Evolutionary conservation across 2,113 vertebrate genomes (phyloP).

Genomic region (rabbit (Oryctolagus cuniculus)): DNA sequence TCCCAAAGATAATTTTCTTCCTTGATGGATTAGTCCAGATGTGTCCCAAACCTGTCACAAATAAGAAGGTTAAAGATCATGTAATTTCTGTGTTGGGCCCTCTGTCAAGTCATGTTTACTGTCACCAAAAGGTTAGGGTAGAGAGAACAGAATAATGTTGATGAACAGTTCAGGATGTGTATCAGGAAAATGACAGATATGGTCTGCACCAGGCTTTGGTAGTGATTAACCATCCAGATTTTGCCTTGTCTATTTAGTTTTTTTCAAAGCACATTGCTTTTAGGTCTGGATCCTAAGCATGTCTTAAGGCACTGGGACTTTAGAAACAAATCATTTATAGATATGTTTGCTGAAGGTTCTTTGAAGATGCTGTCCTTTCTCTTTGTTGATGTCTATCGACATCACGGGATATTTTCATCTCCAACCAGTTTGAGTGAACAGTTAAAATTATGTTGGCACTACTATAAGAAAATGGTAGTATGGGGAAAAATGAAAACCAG

Average conservation of each 20-base stretch:
- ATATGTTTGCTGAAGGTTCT: neutral
- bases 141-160: neutral
- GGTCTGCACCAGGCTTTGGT: neutral
- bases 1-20: slow-evolving; percentile 63
- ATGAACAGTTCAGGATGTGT: neutral
- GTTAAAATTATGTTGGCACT: neutral
- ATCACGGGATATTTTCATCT: neutral
- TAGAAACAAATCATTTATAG: slow-evolving; percentile 39
- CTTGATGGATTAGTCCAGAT: slow-evolving; percentile 69
- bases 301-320: neutral
- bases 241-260: neutral
- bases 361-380: neutral
- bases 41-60: slow-evolving; percentile 66
- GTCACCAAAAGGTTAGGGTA: neutral
- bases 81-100: slow-evolving; percentile 44
- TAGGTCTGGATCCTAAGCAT: neutral
- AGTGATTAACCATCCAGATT: neutral
- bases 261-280: neutral
- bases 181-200: slow-evolving; percentile 22
- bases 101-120: slow-evolving; percentile 1
- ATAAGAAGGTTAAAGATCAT: slow-evolving; percentile 65
- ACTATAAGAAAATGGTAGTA: neutral
- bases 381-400: neutral
- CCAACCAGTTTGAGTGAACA: neutral
- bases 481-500: neutral